phyloP scores from a whole-genome alignment of 2,797 vertebrate genomes.

The Loriculus beryllinus region DNA sequence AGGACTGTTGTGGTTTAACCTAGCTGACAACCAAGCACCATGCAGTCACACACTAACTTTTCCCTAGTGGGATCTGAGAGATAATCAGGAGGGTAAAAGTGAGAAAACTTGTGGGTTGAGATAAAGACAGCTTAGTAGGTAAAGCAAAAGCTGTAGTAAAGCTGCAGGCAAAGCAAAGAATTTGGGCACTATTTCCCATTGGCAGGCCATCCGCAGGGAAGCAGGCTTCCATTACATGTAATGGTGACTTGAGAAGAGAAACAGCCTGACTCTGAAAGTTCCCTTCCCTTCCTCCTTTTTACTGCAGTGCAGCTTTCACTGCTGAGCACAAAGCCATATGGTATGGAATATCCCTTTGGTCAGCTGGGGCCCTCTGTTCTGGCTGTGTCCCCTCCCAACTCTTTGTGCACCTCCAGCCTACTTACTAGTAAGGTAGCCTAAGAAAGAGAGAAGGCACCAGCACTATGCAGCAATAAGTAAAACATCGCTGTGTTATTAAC shows the following conservation, averaged over 20 bases:
- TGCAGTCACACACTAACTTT: fast-evolving
- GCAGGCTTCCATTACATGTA: background rate
- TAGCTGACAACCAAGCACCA: background rate
- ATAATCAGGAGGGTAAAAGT: background rate
- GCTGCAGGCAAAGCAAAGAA: background rate
- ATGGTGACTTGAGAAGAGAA: background rate
- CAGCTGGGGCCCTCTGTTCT: background rate
- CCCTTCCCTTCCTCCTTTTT: background rate
- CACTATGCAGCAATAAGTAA: background rate
- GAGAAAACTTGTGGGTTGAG: background rate
- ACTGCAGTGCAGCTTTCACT: background rate
- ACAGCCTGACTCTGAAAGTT: background rate
- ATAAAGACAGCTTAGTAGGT: background rate
- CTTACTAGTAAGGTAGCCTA: background rate
- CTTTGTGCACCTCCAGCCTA: background rate
- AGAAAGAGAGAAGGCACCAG: background rate
- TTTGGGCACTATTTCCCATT: background rate
- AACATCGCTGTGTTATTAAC: background rate
- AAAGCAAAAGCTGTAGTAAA: background rate
- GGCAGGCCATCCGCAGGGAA: background rate
- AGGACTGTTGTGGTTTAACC: background rate
- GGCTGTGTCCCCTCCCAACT: background rate
- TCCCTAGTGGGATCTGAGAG: background rate
- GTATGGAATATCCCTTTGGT: background rate
- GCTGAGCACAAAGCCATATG: background rate